Conservation (phyloP, 2,797 vertebrate genomes). For the Gambelia wislizenii region DNA sequence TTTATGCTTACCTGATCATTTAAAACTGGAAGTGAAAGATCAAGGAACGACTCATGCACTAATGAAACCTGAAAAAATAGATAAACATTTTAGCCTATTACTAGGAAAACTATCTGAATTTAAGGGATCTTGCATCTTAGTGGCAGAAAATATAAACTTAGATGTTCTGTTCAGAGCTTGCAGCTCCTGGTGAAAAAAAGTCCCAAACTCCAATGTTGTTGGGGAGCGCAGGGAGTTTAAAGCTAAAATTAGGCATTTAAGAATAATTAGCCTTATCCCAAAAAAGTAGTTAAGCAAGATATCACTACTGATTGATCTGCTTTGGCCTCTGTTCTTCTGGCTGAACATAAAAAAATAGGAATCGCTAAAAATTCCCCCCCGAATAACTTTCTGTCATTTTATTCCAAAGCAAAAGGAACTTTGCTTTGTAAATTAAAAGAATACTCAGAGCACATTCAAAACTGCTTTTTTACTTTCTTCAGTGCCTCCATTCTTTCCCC, state of each 20-base stretch:
- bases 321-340: no score
- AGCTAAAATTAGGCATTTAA: neutral
- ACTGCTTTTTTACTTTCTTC: no score
- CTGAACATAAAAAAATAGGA: no score
- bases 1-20: conserved; percentile 88
- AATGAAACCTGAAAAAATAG: conserved; percentile 88
- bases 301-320: no score
- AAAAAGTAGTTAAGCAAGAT: no score
- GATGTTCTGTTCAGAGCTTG: neutral
- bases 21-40: conserved; percentile 94
- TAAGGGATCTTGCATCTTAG: neutral
- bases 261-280: neutral
- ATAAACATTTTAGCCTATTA: conserved; percentile 27
- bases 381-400: no score
- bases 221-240: neutral
- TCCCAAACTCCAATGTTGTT: no score
- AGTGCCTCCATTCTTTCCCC: no score
- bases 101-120: neutral
- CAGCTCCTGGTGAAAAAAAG: neutral
- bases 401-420: no score
- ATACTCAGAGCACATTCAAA: no score
- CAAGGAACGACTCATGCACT: conserved; percentile 95
- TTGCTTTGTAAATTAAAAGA: no score
- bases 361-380: no score
- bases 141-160: neutral